A percentile compares a stretch with the other conserved stretches of the same genome.
These are phyloP conservation scores for Parazoanthus darwini DNA, from an alignment of 92 coral and sea anemone species.

Conservation along the genomic window DNA sequence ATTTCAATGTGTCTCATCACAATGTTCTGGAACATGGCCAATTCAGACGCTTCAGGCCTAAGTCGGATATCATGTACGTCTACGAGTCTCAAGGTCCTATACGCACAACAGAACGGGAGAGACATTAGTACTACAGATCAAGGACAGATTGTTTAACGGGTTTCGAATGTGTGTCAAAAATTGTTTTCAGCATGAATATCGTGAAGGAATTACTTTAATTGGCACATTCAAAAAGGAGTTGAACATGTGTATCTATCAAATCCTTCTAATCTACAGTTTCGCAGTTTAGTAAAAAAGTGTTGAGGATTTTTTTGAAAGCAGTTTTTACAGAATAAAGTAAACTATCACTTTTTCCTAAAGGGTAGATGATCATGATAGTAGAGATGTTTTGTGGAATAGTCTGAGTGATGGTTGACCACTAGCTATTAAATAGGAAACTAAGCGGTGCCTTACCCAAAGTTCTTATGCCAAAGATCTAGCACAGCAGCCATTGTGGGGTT, in stretches of 20 bases:
- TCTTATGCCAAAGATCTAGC: slow-evolving; percentile 94
- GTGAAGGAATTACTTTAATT: neutral
- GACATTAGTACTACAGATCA: neutral
- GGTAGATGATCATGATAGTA: neutral
- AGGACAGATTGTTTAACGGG: neutral
- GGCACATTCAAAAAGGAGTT: neutral
- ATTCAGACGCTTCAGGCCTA: slow-evolving; percentile 94
- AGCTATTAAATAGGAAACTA: neutral
- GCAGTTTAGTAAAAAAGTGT: too few species aligned
- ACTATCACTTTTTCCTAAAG: too few species aligned
- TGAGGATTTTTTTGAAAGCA: too few species aligned
- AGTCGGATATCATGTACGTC: slow-evolving; percentile 85
- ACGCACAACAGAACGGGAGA: too few species aligned
- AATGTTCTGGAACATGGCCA: slow-evolving; percentile 97
- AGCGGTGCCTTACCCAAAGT: slow-evolving; percentile 71
- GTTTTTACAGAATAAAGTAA: too few species aligned
- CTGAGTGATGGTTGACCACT: neutral
- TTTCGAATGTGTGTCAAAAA: too few species aligned
- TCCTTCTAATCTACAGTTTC: neutral
- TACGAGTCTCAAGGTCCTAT: slow-evolving; percentile 85
- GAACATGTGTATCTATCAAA: neutral
- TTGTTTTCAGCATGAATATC: neutral
- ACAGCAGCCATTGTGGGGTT: slow-evolving; percentile 99
- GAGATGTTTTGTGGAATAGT: neutral
- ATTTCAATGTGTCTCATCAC: slow-evolving; percentile 99